Base-by-base conservation (phyloP, 2,888 invertebrate genomes). In the Nemotelus nigrinus region DNA sequence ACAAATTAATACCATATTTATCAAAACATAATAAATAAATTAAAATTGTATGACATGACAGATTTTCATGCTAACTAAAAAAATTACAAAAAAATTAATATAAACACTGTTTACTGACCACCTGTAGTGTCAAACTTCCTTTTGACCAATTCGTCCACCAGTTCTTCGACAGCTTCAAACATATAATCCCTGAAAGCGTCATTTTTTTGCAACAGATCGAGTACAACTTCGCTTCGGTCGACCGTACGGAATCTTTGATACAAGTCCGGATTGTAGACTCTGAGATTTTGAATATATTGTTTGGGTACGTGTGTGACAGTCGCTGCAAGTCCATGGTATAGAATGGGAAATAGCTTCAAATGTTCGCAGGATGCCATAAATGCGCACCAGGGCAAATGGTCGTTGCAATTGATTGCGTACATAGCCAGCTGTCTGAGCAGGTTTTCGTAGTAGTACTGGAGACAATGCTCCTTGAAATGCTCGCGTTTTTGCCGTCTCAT, bases 391-490 rank as follows among this genome's bases (percentile, higher is more conserved):
- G 85, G 82, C n/a, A 88, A 82, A 7, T 86, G 78, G 39, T 82
- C 79, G 25, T 82, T 78, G 0, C 83, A 55, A 58, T 83, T 74
- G 47, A 86, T 79, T 58, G 80, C 74, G 64, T 83, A 78, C n/a
- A 55, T 50, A 44, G 80, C 57, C 57, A 86, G 80, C 77, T 84
- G 82, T 25, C 77, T 65, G 6, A 80, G 80, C 1, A 89, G 82
- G 2, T 80, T 79, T 0, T 82, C 77, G 77, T 88, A 87, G 82
- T 90, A 91, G 79, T 86, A 82, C 25, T 85, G 82, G 25, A 90
- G 80, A 74, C 89, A 86, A 3, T 82, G 80, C 0, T 82, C 79
- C 7, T 86, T 83, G 67, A 88, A 82, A 2, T 83, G 72, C 2
- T 85, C 81, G 8, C 89, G 82, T 72, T 88, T 85, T 4, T 83